Conservation (phyloP, 2,888 invertebrate species). For the Ganaspis brasiliensis region DNA sequence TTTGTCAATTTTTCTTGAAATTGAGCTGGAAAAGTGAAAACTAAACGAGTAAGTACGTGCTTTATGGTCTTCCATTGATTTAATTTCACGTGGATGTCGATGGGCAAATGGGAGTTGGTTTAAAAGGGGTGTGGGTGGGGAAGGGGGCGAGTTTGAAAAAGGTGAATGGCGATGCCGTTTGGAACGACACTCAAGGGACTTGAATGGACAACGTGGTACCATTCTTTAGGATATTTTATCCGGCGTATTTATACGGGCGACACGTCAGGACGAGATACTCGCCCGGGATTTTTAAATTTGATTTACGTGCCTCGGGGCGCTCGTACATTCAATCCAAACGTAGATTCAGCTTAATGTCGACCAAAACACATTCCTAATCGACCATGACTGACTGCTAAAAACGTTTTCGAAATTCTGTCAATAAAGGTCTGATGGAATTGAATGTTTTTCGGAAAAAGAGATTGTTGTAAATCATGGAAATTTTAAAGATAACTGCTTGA, state of each 20-base stretch:
- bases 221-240: conserved; percentile 73
- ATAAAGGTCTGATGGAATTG: too few relatives aligned
- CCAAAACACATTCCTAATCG: conserved; percentile 14
- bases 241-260: conserved; percentile 71
- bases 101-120: conserved; percentile 48
- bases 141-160: conserved; percentile 54
- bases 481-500: too few relatives aligned
- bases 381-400: conserved; percentile 13
- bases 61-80: conserved; percentile 71
- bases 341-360: conserved; percentile 28
- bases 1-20: neutral
- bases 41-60: conserved; percentile 44
- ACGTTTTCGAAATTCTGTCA: too few relatives aligned
- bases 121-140: conserved; percentile 46
- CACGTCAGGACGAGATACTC: conserved; percentile 64
- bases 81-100: conserved; percentile 67
- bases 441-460: too few relatives aligned
- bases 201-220: conserved; percentile 60
- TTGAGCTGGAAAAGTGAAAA: neutral
- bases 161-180: conserved; percentile 64
- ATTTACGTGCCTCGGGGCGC: conserved; percentile 78
- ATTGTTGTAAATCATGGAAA: too few relatives aligned
- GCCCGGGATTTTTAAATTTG: conserved; percentile 77
- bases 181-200: conserved; percentile 74
- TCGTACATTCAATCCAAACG: conserved; percentile 69